These are phyloP conservation scores for Eupristina koningsbergeri DNA, from an alignment of 1,140 invertebrate genomes.

Conservation along the genomic window DNA sequence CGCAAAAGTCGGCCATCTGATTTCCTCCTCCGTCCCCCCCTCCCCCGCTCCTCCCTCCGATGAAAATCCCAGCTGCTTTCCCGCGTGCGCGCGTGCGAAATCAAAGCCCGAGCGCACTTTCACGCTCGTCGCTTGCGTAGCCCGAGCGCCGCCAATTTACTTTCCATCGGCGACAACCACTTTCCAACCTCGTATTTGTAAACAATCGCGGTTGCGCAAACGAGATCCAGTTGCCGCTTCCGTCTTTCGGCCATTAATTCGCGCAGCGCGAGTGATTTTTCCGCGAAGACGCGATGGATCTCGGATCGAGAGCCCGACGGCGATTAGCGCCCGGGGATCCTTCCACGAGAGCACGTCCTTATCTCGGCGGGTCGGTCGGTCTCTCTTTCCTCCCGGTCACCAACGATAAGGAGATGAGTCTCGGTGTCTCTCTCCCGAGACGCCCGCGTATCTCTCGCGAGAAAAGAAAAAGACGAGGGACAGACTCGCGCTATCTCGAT, in stretches of 20 bases:
- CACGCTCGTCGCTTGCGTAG: constrained; percentile 17
- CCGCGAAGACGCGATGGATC: no score
- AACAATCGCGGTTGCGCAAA: constrained; percentile 16
- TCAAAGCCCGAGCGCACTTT: constrained; percentile 23
- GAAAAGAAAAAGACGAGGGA: no score
- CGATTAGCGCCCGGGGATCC: background rate
- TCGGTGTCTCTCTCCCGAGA: background rate
- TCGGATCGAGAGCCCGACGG: background rate
- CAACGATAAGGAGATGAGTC: background rate
- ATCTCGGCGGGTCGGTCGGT: background rate
- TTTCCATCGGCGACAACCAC: constrained; percentile 10
- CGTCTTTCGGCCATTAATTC: background rate
- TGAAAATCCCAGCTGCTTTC: background rate
- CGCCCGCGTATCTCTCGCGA: no score
- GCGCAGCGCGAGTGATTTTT: no score
- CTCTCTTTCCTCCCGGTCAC: background rate
- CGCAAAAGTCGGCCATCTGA: constrained; percentile 46
- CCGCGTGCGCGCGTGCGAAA: background rate
- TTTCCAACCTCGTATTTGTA: constrained; percentile 15
- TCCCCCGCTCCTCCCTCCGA: constrained; percentile 12
- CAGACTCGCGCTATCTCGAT: background rate
- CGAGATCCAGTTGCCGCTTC: background rate
- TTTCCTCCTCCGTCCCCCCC: no score
- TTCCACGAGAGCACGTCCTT: background rate
- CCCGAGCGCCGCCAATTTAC: constrained; percentile 21